Evolutionary conservation across 1,140 invertebrate species (phyloP).

Genomic region (Diprion similis): DNA sequence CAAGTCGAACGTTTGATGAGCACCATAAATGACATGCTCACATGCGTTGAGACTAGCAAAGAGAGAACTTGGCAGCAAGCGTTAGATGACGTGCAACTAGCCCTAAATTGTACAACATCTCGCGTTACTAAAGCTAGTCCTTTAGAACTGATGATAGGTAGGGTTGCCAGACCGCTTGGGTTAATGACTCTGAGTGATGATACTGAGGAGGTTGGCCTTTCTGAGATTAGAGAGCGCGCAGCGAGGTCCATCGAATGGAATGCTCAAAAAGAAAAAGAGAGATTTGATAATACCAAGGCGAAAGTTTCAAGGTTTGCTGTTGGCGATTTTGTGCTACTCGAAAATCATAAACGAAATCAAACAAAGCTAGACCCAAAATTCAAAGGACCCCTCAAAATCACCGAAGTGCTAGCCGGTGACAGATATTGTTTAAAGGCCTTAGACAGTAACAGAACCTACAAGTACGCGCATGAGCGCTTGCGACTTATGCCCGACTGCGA

Average conservation of each 20-base stretch:
- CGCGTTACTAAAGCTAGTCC: constrained; percentile 36
- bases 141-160: constrained; percentile 40
- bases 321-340: constrained; percentile 41
- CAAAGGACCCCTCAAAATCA: constrained; percentile 42
- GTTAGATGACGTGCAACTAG: constrained; percentile 36
- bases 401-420: constrained; percentile 38
- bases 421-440: constrained; percentile 26
- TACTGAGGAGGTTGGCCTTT: neutral
- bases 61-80: constrained; percentile 37
- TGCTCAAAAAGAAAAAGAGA: neutral
- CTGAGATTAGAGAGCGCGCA: neutral
- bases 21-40: constrained; percentile 40
- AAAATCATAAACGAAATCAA: constrained; percentile 48
- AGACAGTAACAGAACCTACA: constrained; percentile 33
- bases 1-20: constrained; percentile 44
- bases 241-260: neutral
- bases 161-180: constrained; percentile 34
- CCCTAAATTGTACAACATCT: constrained; percentile 41
- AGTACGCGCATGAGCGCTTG: constrained; percentile 18
- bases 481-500: neutral
- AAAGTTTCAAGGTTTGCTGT: neutral
- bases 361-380: constrained; percentile 46
- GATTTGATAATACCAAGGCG: neutral
- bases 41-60: constrained; percentile 32
- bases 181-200: constrained; percentile 30